Evolutionary conservation across 2,797 vertebrate species (phyloP), one percentile per base, ranked within the genome.

Genomic region (Mastacembelus armatus): DNA sequence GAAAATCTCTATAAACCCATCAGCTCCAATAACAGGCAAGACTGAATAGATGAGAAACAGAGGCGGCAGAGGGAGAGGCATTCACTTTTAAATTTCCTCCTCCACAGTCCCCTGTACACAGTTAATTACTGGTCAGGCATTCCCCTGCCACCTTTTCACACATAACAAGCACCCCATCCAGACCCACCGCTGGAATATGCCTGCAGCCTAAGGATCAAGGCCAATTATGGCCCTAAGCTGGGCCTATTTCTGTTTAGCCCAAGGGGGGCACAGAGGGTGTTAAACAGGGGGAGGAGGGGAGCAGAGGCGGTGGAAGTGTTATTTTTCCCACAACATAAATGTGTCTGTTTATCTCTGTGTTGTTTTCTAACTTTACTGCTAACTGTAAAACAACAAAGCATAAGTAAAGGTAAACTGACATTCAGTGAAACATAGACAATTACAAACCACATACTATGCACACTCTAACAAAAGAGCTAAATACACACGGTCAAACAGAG

Each of bases 1-100:
- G 96, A 96, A 96, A 97, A 95, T 95, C 95, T 94, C 95, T 95
- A 96, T 96, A 97, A 97, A 96, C 94, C 95, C 94, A 97, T 98
- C 96, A 97, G 95, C 95, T 97, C 94, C 94, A 95, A 96, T 95
- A 96, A 96, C 94, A 93, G 94, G 73, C 69, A 90, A 92, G 94
- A 91, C 93, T 94, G 94, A 96, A 96, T 95, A 95, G 96, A 96
- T 93, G 91, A 92, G 85, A 92, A 94, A 91, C 89, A 93, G 90
- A 91, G 87, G 80, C 85, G 86, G 87, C 92, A 93, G 87, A 84
- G 86, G 71, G 82, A 86, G 94, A 94, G 95, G 96, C 81, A 96
- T 97, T 98, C 96, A 96, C 95, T 98, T 98, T 96, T 95, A 97
- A 96, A 98, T 96, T 94, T 93, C 95, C 82, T 90, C 94, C 95